Conservation (phyloP, 2,888 invertebrate species). For the Aspidiotus rigidus region DNA sequence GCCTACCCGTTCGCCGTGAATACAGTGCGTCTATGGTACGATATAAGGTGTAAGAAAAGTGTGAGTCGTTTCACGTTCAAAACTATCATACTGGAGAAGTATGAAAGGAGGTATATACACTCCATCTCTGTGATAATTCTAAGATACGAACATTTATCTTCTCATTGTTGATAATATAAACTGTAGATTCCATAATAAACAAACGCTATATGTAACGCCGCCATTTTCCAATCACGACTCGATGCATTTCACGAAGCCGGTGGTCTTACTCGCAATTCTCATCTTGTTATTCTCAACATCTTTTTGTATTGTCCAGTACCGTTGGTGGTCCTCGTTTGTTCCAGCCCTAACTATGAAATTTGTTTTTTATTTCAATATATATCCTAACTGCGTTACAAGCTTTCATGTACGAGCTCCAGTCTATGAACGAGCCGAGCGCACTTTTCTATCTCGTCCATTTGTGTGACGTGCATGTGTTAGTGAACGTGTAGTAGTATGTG, state of each 20-base stretch:
- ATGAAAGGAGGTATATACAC: not conserved
- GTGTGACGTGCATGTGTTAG: not conserved
- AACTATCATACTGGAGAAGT: too few species aligned
- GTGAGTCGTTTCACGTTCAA: too few species aligned
- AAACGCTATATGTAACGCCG: conserved; percentile 32
- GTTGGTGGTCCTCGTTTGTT: conserved; percentile 32
- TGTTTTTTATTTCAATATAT: conserved; percentile 28
- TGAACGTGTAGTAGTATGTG: too few species aligned
- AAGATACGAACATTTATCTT: conserved; percentile 28
- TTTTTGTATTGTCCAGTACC: conserved; percentile 31
- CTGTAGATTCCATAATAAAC: conserved; percentile 29
- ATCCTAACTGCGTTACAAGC: not conserved
- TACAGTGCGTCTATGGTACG: too few species aligned
- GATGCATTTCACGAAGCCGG: conserved; percentile 30
- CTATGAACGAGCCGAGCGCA: too few species aligned
- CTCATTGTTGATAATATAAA: conserved; percentile 32
- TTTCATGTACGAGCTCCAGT: too few species aligned
- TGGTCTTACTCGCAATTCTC: conserved; percentile 34
- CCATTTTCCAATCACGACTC: conserved; percentile 34
- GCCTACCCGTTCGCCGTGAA: too few species aligned
- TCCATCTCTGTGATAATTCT: conserved; percentile 29
- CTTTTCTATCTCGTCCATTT: too few species aligned
- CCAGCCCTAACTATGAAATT: conserved; percentile 30
- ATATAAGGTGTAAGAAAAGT: too few species aligned
- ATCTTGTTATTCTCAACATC: conserved; percentile 33